Evolutionary conservation across 1,140 invertebrate genomes (phyloP).

Genomic region (Calosoma granatense): DNA sequence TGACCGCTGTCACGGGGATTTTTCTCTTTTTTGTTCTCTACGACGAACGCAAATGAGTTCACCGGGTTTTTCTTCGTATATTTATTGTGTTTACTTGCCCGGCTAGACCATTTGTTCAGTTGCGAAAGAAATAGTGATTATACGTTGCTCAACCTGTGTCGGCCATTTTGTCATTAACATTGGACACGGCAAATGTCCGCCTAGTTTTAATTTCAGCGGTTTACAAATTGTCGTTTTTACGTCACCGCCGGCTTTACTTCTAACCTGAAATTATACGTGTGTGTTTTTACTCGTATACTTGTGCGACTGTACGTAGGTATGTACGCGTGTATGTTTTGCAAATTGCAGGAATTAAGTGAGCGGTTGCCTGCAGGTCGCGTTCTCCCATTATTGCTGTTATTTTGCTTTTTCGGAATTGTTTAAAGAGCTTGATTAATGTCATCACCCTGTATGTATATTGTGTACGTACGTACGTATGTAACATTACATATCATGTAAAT

Average conservation of each 20-base stretch:
- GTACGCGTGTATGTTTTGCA: not conserved
- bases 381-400: not conserved
- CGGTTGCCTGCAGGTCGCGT: not conserved
- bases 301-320: not conserved
- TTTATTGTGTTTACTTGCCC: not conserved
- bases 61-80: not conserved
- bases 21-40: not conserved
- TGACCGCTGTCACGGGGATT: not conserved
- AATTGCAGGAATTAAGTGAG: slow-evolving; percentile 6
- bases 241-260: not conserved
- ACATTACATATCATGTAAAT: no score
- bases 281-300: not conserved
- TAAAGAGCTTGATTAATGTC: slow-evolving; percentile 8
- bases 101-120: not conserved
- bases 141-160: not conserved
- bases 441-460: not conserved
- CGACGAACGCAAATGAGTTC: not conserved
- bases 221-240: slow-evolving; percentile 8
- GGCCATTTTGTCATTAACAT: slow-evolving; percentile 7
- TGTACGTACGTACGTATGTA: no score
- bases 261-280: not conserved
- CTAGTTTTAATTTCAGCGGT: slow-evolving; percentile 6
- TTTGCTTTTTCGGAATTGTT: not conserved
- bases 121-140: slow-evolving; percentile 5
- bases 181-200: not conserved